Conservation (phyloP, 1,140 invertebrate species). For the Cyclina sinensis region DNA sequence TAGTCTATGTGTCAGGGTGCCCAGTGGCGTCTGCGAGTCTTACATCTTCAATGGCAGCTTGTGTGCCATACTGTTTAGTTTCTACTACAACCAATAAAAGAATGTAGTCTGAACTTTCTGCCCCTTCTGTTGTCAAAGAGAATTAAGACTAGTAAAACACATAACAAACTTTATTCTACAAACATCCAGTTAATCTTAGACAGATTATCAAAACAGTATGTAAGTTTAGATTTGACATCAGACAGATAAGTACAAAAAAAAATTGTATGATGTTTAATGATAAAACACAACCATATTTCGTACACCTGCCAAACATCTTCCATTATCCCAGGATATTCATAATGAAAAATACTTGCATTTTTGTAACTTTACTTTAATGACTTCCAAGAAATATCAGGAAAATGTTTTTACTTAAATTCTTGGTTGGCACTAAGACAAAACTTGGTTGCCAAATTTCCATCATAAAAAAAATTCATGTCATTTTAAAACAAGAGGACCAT, state of each 20-base stretch:
- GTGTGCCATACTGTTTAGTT: too few relatives aligned
- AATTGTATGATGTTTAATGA: background rate
- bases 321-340: background rate
- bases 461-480: too few relatives aligned
- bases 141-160: background rate
- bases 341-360: background rate
- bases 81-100: too few relatives aligned
- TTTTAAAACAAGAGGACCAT: too few relatives aligned
- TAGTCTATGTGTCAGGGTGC: too few relatives aligned
- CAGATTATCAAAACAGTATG: background rate
- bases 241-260: background rate
- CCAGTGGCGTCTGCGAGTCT: too few relatives aligned
- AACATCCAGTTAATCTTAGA: slow-evolving; percentile 9
- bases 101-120: too few relatives aligned
- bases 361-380: background rate
- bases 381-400: background rate
- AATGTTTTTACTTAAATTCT: too few relatives aligned
- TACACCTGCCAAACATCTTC: background rate
- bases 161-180: slow-evolving; percentile 36
- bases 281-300: background rate
- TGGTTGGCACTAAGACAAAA: too few relatives aligned
- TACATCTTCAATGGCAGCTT: too few relatives aligned
- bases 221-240: background rate
- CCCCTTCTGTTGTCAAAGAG: too few relatives aligned
- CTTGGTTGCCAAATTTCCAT: too few relatives aligned